Percentiles rank a stretch among this genome's conserved stretches.
Conservation (phyloP, 2,113 vertebrate genomes). For the Pterocles burchelli region DNA sequence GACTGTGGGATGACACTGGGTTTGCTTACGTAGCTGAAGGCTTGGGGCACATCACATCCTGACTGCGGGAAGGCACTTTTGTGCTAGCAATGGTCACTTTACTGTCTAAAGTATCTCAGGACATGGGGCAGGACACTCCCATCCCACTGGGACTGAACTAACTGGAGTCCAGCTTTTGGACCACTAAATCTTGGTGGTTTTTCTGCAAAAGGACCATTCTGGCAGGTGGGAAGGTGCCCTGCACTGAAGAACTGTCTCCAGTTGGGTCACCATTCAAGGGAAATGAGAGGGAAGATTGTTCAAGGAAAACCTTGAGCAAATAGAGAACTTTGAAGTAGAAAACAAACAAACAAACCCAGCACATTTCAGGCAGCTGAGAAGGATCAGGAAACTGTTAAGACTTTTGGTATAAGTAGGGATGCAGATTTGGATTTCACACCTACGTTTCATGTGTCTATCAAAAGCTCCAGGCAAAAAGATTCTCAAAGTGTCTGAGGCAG, state of each 20-base stretch:
- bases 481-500: background rate
- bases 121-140: background rate
- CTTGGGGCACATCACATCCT: background rate
- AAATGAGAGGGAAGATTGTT: background rate
- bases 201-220: background rate
- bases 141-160: background rate
- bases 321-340: background rate
- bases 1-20: background rate
- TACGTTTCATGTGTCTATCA: background rate
- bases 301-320: background rate
- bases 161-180: background rate
- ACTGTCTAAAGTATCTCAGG: background rate
- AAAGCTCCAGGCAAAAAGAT: background rate
- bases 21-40: background rate
- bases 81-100: background rate
- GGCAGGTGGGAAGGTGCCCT: background rate
- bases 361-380: background rate
- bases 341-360: background rate
- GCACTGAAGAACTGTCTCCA: rapidly evolving
- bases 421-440: background rate
- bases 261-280: background rate
- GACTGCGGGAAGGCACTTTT: background rate
- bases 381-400: background rate
- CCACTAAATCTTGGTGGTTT: background rate
- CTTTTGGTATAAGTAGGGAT: background rate